Evolutionary conservation across 1,140 invertebrate species (phyloP).

Genomic region (Drosophila dunni): DNA sequence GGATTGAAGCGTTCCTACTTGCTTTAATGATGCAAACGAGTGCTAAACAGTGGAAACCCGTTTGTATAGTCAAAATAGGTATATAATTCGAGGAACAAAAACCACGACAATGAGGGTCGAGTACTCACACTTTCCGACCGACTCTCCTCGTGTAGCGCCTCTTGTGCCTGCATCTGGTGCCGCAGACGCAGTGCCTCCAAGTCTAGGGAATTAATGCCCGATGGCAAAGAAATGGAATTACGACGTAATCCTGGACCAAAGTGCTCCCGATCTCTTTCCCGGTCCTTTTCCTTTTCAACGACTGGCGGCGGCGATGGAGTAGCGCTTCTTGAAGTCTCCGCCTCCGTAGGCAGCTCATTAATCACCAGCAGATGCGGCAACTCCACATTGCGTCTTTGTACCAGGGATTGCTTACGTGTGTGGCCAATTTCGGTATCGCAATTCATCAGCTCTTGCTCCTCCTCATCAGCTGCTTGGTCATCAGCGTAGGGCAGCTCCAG

Average conservation of each 20-base stretch:
- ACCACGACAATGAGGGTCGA: not conserved
- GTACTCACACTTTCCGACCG: constrained; percentile 71
- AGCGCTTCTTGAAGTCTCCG: not conserved
- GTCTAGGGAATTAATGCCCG: constrained; percentile 76
- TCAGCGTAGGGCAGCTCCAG: constrained; percentile 55
- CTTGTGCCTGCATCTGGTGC: constrained; percentile 79
- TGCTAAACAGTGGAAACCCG: constrained; percentile 8
- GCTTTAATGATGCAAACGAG: constrained; percentile 18
- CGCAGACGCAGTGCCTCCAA: constrained; percentile 70
- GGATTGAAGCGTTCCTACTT: no score
- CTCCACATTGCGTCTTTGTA: constrained; percentile 59
- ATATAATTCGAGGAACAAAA: not conserved
- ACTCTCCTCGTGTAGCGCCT: constrained; percentile 71
- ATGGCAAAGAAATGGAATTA: constrained; percentile 79
- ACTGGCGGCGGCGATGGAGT: not conserved
- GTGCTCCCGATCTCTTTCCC: constrained; percentile 25
- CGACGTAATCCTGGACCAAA: constrained; percentile 64
- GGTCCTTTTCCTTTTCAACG: not conserved
- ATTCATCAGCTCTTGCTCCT: constrained; percentile 2
- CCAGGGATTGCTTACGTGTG: constrained; percentile 47
- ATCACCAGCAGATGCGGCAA: constrained; percentile 48
- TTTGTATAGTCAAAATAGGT: not conserved
- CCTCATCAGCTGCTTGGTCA: constrained; percentile 23
- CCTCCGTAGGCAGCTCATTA: constrained; percentile 39
- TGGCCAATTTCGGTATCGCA: not conserved